Evolutionary conservation across 2,888 invertebrate genomes (phyloP).

Genomic region (Thereva unica): DNA sequence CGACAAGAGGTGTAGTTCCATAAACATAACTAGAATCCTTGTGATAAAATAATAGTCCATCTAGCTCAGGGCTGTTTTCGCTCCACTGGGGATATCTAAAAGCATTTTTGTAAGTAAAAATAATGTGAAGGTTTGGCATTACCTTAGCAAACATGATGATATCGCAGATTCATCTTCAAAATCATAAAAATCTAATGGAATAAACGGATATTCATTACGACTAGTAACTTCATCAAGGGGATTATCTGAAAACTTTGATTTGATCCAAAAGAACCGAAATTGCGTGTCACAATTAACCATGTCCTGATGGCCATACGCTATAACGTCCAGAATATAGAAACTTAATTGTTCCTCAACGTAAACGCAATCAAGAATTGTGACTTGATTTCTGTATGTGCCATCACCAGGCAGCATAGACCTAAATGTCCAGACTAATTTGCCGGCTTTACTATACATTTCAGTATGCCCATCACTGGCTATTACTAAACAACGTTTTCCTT

Average conservation of each 20-base stretch:
- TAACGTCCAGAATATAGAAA: conserved; percentile 80
- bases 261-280: conserved; percentile 84
- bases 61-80: conserved; percentile 63
- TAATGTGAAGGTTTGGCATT: neutral
- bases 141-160: conserved; percentile 45
- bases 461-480: conserved; percentile 74
- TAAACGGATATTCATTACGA: conserved; percentile 47
- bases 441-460: conserved; percentile 69
- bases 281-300: conserved; percentile 61
- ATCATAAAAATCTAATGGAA: conserved; percentile 47
- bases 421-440: conserved; percentile 63
- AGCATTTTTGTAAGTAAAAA: conserved; percentile 9
- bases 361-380: conserved; percentile 78
- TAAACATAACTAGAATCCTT: conserved; percentile 76
- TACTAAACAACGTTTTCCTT: conserved; percentile 80
- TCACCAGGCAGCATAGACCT: conserved; percentile 53
- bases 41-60: conserved; percentile 92
- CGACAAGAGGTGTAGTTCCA: conserved; percentile 84
- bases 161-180: conserved; percentile 49
- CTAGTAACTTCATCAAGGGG: conserved; percentile 39
- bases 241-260: conserved; percentile 70
- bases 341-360: conserved; percentile 63
- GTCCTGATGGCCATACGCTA: conserved; percentile 52
- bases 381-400: conserved; percentile 40
- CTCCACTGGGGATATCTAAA: conserved; percentile 50